Percentiles rank a stretch among this genome's conserved stretches.
phyloP scores from a whole-genome alignment of 2,113 vertebrate genomes.

The Aldabrachelys gigantea region DNA sequence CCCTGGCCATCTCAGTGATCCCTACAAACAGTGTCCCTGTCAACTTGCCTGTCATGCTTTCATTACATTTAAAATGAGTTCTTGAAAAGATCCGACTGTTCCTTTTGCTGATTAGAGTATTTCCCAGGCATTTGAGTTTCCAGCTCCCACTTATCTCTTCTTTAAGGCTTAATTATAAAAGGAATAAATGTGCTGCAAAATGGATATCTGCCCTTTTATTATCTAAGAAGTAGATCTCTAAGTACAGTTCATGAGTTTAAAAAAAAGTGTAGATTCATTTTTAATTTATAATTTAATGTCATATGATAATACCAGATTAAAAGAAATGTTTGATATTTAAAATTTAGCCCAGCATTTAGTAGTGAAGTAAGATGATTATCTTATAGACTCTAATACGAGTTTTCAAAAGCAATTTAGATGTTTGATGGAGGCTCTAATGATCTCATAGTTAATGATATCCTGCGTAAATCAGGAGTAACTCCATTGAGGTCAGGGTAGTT shows the following conservation, averaged over 20 bases:
- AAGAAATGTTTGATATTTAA: constrained; percentile 33
- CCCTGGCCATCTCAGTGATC: background rate
- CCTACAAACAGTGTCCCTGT: background rate
- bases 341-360: background rate
- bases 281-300: background rate
- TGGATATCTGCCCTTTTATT: background rate
- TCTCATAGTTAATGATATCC: constrained; percentile 3
- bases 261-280: constrained; percentile 11
- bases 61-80: background rate
- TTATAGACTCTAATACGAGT: constrained; percentile 27
- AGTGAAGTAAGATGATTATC: background rate
- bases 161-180: constrained; percentile 1
- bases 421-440: constrained; percentile 6
- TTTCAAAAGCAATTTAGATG: constrained; percentile 23
- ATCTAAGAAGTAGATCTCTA: background rate
- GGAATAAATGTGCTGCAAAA: background rate
- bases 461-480: background rate
- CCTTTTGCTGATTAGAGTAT: background rate
- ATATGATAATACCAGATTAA: background rate
- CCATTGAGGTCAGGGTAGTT: constrained; percentile 6
- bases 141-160: background rate
- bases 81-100: background rate
- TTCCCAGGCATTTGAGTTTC: background rate
- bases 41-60: background rate
- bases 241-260: background rate